These are phyloP conservation scores for Dyspetes luteomarginatus DNA, from an alignment of 2,888 invertebrate species.

Conservation along the genomic window DNA sequence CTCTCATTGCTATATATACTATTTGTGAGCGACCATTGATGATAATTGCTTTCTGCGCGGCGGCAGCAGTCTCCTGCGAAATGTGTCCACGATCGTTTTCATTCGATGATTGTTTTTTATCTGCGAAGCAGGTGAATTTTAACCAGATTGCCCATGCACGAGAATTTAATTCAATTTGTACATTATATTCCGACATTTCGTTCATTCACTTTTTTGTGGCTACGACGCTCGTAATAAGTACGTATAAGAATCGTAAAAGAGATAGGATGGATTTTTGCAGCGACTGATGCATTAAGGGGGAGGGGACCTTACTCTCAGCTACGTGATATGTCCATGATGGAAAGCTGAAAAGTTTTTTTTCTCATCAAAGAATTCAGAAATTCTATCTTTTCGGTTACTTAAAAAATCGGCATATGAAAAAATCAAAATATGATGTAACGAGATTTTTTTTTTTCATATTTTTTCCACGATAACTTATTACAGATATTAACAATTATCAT, in stretches of 20 bases:
- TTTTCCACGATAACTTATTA: too few species aligned
- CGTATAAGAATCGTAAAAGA: neutral
- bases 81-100: neutral
- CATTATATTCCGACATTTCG: neutral
- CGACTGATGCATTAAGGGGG: too few species aligned
- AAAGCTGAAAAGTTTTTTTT: too few species aligned
- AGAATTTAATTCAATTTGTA: slow-evolving; percentile 9
- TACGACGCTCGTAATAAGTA: neutral
- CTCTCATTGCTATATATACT: slow-evolving; percentile 33
- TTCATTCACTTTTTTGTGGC: slow-evolving; percentile 1
- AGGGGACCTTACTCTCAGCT: too few species aligned
- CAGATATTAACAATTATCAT: too few species aligned
- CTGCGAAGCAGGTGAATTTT: slow-evolving; percentile 39
- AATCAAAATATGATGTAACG: too few species aligned
- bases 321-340: too few species aligned
- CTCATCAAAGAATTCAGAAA: too few species aligned
- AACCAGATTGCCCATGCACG: slow-evolving; percentile 28
- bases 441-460: too few species aligned
- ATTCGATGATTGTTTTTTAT: slow-evolving; percentile 7
- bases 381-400: too few species aligned
- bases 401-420: too few species aligned
- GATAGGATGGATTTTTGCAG: too few species aligned
- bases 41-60: slow-evolving; percentile 68
- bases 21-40: slow-evolving; percentile 67
- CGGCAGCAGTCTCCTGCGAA: neutral